These are phyloP conservation scores for Littorina saxatilis DNA, from an alignment of 1,140 invertebrate genomes.

Conservation along the genomic window DNA sequence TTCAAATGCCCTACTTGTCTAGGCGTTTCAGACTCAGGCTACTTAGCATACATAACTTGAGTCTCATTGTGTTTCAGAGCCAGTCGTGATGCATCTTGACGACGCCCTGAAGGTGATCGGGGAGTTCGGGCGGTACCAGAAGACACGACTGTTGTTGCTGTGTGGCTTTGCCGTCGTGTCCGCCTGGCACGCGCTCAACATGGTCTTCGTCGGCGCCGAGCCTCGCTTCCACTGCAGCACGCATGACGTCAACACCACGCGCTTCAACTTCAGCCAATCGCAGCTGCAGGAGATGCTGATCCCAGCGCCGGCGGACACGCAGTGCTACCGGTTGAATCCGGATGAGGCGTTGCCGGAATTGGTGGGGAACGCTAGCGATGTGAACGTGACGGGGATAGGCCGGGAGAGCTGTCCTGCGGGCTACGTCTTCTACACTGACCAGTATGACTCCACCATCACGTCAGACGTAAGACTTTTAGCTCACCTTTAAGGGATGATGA, in stretches of 20 bases:
- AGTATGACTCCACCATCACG: constrained; percentile 41
- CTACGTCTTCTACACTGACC: constrained; percentile 33
- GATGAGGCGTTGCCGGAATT: background rate
- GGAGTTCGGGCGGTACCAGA: constrained; percentile 93
- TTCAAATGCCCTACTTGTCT: no score
- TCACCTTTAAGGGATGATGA: background rate
- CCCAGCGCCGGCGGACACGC: constrained; percentile 20
- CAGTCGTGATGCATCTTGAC: constrained; percentile 86
- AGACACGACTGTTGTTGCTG: constrained; percentile 88
- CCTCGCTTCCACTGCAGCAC: constrained; percentile 48
- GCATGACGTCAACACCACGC: constrained; percentile 36
- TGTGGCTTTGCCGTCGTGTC: constrained; percentile 85
- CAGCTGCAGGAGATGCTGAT: constrained; percentile 35
- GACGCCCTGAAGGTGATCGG: constrained; percentile 89
- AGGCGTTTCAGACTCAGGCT: no score
- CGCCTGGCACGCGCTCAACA: constrained; percentile 87
- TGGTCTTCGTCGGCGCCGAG: constrained; percentile 80
- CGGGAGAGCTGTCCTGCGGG: constrained; percentile 29
- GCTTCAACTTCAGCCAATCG: constrained; percentile 31
- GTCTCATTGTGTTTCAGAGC: no score
- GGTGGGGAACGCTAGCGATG: background rate
- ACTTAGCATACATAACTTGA: no score
- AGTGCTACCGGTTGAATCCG: constrained; percentile 34
- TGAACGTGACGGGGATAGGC: background rate
- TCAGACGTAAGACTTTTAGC: constrained; percentile 38